Base-by-base conservation (phyloP, 2,113 vertebrate species). In the Corythaixoides concolor region DNA sequence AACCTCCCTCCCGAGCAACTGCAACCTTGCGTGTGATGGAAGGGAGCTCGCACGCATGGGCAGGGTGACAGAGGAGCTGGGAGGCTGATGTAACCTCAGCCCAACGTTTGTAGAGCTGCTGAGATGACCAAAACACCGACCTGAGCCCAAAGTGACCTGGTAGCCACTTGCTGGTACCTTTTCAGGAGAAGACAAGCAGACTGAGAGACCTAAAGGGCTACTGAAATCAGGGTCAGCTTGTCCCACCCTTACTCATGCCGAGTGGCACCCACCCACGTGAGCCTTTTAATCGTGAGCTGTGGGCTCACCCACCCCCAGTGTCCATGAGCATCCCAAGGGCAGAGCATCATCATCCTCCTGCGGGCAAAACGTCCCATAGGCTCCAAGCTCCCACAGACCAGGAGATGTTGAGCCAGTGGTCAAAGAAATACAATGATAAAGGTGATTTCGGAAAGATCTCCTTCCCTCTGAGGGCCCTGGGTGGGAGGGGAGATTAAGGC, bases 1-100 rank as follows among this genome's bases (percentile, higher is more conserved):
- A 32, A 19, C 12, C 39, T 50, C 14, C 45, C 56, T 14, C 10
- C 37, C 9, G 3, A 49, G 41, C 14, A 33, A 7, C 7, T 45
- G 24, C 24, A 39, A 32, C 35, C 23, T 45, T 1, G 1, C 9
- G 74, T 19, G 45, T 18, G 76, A 56, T 49, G 64, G 59, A 50
- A 73, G 30, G 45, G 66, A n/a, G 30, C 20, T 56, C 1, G 0
- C 12, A 3, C 3, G 0, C 13, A 0, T 3, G 37, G 45, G 14
- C 50, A 58, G 60, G 23, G 79, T 15, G 72, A 35, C 14, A 33
- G 24, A 74, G 12, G 26, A 50, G 39, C 37, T 35, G 32, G 53
- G 56, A 39, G 41, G 27, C 33, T 55, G 39, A 19, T 55, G 55
- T 45, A 55, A 47, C 17, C 64, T 79, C 33, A 70, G 12, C 28